Percentiles rank a stretch among this genome's conserved stretches.
Conservation (phyloP, 2,797 vertebrate genomes). For the Sebastes trivittatus region DNA sequence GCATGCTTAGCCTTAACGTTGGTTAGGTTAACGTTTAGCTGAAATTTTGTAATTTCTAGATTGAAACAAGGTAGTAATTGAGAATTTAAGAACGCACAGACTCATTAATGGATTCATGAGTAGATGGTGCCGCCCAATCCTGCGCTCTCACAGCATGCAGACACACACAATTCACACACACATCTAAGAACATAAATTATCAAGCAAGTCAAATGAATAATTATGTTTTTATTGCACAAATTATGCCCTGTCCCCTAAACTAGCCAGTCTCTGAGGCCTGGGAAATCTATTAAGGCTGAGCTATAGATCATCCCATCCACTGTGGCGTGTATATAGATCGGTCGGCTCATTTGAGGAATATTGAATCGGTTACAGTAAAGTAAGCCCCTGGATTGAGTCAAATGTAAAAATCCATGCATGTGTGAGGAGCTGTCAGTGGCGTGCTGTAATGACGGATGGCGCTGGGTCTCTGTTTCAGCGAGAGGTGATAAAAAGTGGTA, state of each 20-base stretch:
- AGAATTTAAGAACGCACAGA: neutral
- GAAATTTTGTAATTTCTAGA: neutral
- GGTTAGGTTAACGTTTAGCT: neutral
- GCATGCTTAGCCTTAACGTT: neutral
- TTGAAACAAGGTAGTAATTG: neutral
- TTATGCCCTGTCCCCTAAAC: conserved; percentile 77
- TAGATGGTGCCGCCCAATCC: neutral
- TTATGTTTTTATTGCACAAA: conserved; percentile 85
- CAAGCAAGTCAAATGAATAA: conserved; percentile 83
- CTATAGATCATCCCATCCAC: conserved; percentile 86
- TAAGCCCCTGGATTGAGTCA: conserved; percentile 84
- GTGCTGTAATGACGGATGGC: conserved; percentile 82
- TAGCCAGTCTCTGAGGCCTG: conserved; percentile 75
- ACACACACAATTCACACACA: conserved; percentile 11
- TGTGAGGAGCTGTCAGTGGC: conserved; percentile 83
- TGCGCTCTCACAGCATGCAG: neutral
- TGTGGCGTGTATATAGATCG: conserved; percentile 73
- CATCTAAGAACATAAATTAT: conserved; percentile 75
- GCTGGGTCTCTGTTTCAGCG: conserved; percentile 66
- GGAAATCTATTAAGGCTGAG: conserved; percentile 83
- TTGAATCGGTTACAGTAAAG: conserved; percentile 89
- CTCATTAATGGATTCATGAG: neutral
- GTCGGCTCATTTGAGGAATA: conserved; percentile 85
- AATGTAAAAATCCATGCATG: conserved; percentile 88
- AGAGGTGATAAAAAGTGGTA: conserved; percentile 83